Percentiles rank a stretch among this genome's conserved stretches.
Evolutionary conservation across 1,140 invertebrate genomes (phyloP).

Genomic region (Gryllus bimaculatus): DNA sequence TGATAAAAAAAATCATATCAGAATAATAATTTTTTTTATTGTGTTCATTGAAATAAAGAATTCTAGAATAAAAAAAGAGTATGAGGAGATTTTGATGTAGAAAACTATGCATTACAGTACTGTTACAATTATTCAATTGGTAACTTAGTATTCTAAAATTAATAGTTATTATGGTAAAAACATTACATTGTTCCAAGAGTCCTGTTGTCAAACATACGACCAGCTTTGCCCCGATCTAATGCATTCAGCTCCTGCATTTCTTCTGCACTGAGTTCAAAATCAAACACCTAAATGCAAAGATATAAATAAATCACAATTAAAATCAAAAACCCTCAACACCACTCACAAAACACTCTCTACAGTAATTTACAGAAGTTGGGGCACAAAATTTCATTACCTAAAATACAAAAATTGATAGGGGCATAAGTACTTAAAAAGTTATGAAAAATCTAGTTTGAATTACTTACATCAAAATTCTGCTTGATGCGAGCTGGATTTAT

Average conservation of each 20-base stretch:
- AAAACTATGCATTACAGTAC: neutral
- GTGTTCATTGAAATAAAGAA: neutral
- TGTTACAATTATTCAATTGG: neutral
- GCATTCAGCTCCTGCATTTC: conserved; percentile 44
- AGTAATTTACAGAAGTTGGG: neutral
- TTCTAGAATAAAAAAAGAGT: neutral
- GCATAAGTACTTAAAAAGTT: too few species aligned
- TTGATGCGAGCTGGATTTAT: conserved; percentile 28
- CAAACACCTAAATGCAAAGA: conserved; percentile 40
- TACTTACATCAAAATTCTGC: conserved; percentile 34
- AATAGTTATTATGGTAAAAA: neutral
- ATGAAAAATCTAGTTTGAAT: too few species aligned
- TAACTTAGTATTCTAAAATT: neutral
- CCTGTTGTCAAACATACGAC: conserved; percentile 48
- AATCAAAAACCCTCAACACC: too few species aligned
- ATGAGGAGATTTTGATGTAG: neutral
- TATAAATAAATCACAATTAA: neutral
- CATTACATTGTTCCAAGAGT: conserved; percentile 27
- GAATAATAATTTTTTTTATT: too few species aligned
- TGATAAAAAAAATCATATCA: too few species aligned
- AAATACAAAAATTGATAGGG: too few species aligned
- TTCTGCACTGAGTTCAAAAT: conserved; percentile 44
- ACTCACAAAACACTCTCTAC: too few species aligned
- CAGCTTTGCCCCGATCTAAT: conserved; percentile 47
- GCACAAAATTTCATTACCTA: too few species aligned